A percentile compares a stretch with the other conserved stretches of the same genome.
These are phyloP conservation scores for Tenualosa thibaudeaui DNA, from an alignment of 2,797 vertebrate species.

Conservation along the genomic window DNA sequence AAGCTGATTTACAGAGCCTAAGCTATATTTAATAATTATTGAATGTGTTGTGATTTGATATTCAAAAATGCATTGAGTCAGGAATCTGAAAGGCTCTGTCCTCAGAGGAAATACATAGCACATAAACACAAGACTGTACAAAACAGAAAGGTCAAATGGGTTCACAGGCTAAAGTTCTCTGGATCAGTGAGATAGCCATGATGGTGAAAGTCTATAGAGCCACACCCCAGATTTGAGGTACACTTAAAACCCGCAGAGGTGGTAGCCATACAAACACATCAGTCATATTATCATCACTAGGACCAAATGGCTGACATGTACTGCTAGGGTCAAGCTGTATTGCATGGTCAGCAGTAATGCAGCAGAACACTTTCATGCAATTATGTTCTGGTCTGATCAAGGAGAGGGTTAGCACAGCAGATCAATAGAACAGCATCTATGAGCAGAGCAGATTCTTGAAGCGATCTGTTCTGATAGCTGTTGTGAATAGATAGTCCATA, in stretches of 20 bases:
- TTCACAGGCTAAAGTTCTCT: neutral
- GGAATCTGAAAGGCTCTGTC: neutral
- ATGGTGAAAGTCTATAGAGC: neutral
- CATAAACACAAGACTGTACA: neutral
- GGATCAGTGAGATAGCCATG: neutral
- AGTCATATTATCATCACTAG: neutral
- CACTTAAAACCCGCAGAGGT: slow-evolving; percentile 21
- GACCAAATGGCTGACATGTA: slow-evolving; percentile 11
- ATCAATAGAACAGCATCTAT: neutral
- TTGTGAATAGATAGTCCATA: slow-evolving; percentile 1
- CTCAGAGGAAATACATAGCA: neutral
- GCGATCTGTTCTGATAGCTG: slow-evolving; percentile 1
- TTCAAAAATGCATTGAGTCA: neutral
- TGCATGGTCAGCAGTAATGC: slow-evolving; percentile 15
- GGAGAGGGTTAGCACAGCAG: slow-evolving; percentile 6
- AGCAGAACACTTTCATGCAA: slow-evolving; percentile 22
- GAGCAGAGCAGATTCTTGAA: neutral
- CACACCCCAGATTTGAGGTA: slow-evolving; percentile 8
- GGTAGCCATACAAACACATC: slow-evolving; percentile 19
- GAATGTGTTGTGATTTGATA: no score
- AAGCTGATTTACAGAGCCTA: no score
- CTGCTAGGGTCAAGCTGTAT: slow-evolving; percentile 21
- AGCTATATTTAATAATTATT: no score
- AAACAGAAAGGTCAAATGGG: neutral
- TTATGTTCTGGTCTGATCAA: slow-evolving; percentile 21